Evolutionary conservation across 2,888 invertebrate species (phyloP).

Genomic region (Drosophila quasianomalipes): DNA sequence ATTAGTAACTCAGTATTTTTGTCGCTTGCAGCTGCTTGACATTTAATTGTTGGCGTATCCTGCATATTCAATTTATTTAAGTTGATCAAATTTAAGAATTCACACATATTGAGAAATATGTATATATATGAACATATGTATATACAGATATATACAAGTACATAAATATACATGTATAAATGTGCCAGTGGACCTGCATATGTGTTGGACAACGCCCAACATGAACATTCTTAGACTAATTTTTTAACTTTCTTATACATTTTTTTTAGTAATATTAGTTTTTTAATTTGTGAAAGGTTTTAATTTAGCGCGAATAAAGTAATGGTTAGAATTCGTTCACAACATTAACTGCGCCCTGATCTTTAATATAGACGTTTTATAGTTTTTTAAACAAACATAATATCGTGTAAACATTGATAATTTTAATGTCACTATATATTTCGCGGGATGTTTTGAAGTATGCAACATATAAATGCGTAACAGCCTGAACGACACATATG

Average conservation of each 20-base stretch:
- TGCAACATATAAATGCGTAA: conserved; percentile 28
- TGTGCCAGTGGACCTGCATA: conserved; percentile 21
- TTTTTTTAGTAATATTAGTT: conserved; percentile 31
- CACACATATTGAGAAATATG: conserved; percentile 5
- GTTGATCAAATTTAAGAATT: conserved; percentile 35
- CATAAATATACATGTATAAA: conserved; percentile 20
- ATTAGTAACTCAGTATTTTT: conserved; percentile 80
- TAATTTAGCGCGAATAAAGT: background rate
- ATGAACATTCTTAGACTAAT: conserved; percentile 8
- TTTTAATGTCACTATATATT: too few species aligned
- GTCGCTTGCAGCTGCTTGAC: conserved; percentile 73
- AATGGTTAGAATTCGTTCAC: background rate
- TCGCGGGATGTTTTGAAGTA: conserved; percentile 5
- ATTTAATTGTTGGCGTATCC: conserved; percentile 83
- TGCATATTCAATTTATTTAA: conserved; percentile 68
- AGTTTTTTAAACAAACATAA: background rate
- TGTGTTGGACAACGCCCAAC: conserved; percentile 4
- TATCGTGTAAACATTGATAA: background rate
- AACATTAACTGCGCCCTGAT: conserved; percentile 1
- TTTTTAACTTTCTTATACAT: conserved; percentile 3
- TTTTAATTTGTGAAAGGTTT: conserved; percentile 29
- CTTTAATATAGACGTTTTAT: background rate
- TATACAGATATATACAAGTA: conserved; percentile 14
- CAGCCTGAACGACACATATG: conserved; percentile 17
- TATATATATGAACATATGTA: conserved; percentile 13